Percentiles rank a stretch among this genome's conserved stretches.
These are phyloP conservation scores for Homarus americanus DNA, from an alignment of 1,140 invertebrate genomes.

Conservation along the genomic window DNA sequence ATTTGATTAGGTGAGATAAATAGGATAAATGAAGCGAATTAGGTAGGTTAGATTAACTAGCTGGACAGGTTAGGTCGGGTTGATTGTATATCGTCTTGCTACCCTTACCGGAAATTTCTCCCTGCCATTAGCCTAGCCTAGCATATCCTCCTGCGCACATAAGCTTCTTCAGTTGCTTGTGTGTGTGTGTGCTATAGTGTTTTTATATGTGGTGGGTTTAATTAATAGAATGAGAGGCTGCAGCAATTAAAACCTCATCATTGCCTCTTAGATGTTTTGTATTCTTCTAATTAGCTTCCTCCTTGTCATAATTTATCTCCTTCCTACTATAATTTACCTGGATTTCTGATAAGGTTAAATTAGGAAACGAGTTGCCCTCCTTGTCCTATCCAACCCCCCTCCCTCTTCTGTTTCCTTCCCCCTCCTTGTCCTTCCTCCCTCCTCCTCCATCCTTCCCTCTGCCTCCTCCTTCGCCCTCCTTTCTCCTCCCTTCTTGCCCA, in stretches of 20 bases:
- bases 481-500: too few relatives aligned
- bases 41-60: too few relatives aligned
- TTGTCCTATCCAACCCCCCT: neutral
- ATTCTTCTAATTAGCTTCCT: slow-evolving; percentile 5
- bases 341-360: neutral
- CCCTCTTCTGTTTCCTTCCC: neutral
- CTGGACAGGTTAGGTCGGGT: too few relatives aligned
- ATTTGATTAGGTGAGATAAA: too few relatives aligned
- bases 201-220: neutral
- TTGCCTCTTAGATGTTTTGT: neutral
- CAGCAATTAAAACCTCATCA: slow-evolving; percentile 7
- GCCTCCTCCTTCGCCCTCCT: too few relatives aligned
- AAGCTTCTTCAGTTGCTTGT: neutral
- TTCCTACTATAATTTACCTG: neutral
- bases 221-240: slow-evolving; percentile 1
- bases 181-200: neutral
- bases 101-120: too few relatives aligned
- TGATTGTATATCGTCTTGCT: too few relatives aligned
- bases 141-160: neutral
- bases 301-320: slow-evolving; percentile 10
- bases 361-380: neutral
- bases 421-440: too few relatives aligned
- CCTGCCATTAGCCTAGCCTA: too few relatives aligned
- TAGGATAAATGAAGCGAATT: too few relatives aligned
- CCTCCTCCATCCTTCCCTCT: too few relatives aligned